Base-by-base conservation (phyloP, 2,888 invertebrate genomes). In the Callinectes sapidus region DNA sequence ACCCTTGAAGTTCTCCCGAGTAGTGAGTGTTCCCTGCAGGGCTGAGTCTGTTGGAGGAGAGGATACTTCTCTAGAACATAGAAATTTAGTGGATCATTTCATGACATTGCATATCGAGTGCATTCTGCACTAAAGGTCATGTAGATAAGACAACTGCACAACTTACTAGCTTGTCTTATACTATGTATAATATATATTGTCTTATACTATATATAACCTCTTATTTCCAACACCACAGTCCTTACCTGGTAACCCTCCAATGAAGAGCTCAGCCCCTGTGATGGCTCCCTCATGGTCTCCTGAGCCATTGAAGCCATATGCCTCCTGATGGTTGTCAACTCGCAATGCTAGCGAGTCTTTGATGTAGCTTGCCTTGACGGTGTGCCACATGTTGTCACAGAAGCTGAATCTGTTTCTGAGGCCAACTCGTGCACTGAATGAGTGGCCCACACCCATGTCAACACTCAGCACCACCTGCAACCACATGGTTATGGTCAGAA, bases 321-420 rank as follows among this genome's bases (percentile, higher is more conserved):
- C 96, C 89, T 96, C 96, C 93, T 96, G 96, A 90, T 96, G 95
- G 91, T 97, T 97, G 95, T 98, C 98, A n/a, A 98, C 97, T 94
- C 97, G 96, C 16, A 98, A 96, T 0, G 97, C 97, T 66, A 98
- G 96, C 95, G 97, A 97, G 91, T 97, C 97, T 90, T 97, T 97
- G 89, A 97, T 97, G 95, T 97, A 97, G 48, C 97, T 96, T 0
- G 97, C 98, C 88, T 97, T 97, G 91, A 98, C 97, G 91, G 96
- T 96, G 96, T 98, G 99, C 99, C 99, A 99, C 95, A 97, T 96
- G 95, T 98, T 98, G 96, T 98, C 98, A 96, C 99, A 99, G 91
- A 98, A 96, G 16, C 97, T 96, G 95, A 97, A 97, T 94, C 97
- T 97, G 90, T 97, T 97, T 71, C 96, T 96, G 92, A 97, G 96